Evolutionary conservation across 1,140 invertebrate genomes (phyloP).

Genomic region (Teleogryllus occipitalis): DNA sequence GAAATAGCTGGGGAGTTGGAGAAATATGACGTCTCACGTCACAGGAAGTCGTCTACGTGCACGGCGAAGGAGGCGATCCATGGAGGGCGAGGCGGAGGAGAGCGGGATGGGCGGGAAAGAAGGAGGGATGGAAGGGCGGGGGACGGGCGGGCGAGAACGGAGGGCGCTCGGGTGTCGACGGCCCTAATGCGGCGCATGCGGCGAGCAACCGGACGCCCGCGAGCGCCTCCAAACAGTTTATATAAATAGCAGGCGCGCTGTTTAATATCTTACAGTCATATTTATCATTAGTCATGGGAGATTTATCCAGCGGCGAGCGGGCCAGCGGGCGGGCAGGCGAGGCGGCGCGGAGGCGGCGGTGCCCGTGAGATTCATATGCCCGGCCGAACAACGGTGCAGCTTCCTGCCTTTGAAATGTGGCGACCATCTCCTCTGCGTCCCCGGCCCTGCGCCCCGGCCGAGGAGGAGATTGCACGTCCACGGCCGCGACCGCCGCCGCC

Average conservation of each 20-base stretch:
- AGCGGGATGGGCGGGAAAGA: too few species aligned
- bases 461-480: neutral
- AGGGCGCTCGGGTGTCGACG: neutral
- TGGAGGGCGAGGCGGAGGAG: neutral
- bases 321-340: neutral
- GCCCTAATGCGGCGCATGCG: neutral
- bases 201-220: neutral
- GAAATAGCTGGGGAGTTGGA: too few species aligned
- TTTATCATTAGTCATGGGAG: constrained; percentile 1
- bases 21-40: too few species aligned
- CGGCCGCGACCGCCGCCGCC: neutral
- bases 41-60: too few species aligned
- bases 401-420: constrained; percentile 3
- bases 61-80: too few species aligned
- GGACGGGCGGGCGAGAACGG: neutral
- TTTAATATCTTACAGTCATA: constrained; percentile 6
- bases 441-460: too few species aligned
- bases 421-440: neutral
- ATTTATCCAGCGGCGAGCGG: neutral
- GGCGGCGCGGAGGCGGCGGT: neutral
- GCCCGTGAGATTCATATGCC: neutral
- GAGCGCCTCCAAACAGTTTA: neutral
- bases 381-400: constrained; percentile 2
- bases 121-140: neutral
- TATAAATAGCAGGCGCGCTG: neutral